Percentiles rank a stretch among this genome's conserved stretches.
Evolutionary conservation across 2,113 vertebrate genomes (phyloP).

Genomic region (Suncus etruscus): DNA sequence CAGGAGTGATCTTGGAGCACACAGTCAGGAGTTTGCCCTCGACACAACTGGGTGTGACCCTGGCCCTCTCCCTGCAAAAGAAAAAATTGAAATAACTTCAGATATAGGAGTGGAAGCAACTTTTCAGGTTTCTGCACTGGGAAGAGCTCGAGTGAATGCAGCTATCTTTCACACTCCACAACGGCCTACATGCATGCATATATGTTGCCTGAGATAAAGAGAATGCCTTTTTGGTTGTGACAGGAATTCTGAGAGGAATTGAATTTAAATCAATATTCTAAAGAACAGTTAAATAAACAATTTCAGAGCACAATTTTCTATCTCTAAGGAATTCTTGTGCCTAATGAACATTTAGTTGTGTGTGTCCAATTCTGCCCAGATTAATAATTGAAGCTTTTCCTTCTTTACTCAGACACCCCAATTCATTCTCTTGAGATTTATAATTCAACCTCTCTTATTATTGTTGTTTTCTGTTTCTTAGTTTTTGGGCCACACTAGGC

Average conservation of each 20-base stretch:
- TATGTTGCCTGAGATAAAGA: neutral
- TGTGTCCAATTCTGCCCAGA: neutral
- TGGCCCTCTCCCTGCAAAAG: too few species aligned
- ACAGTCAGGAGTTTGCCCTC: too few species aligned
- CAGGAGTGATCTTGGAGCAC: too few species aligned
- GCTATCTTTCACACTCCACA: neutral
- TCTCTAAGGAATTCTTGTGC: conserved; percentile 40
- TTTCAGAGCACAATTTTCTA: neutral
- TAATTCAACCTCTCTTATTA: too few species aligned
- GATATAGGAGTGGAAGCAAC: neutral
- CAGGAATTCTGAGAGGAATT: neutral
- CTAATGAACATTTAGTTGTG: neutral
- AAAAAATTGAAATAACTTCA: neutral
- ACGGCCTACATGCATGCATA: neutral
- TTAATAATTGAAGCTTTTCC: neutral
- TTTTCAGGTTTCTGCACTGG: neutral
- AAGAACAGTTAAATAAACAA: conserved; percentile 47
- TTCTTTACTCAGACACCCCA: neutral
- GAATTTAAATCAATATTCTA: conserved; percentile 19
- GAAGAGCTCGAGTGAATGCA: neutral
- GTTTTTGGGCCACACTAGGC: too few species aligned
- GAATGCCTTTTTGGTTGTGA: conserved; percentile 9
- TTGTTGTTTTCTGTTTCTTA: too few species aligned
- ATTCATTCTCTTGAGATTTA: neutral
- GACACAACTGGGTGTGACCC: too few species aligned